Evolutionary conservation across 1,140 invertebrate genomes (phyloP), one percentile per base, ranked within the genome.

Genomic region (Megalopta genalis): DNA sequence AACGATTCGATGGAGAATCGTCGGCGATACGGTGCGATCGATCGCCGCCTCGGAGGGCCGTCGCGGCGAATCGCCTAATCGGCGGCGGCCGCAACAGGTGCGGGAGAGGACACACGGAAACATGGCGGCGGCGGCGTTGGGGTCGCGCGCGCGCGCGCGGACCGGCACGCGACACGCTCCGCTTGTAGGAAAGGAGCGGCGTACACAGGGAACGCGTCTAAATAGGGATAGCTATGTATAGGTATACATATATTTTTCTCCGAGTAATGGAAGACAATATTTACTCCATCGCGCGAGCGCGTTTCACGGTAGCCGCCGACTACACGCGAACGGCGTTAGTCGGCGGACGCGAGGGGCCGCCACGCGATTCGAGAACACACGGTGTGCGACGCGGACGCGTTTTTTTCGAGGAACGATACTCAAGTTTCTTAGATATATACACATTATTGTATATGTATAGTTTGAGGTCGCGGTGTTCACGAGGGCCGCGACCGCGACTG

Each of bases 201-300:
- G 54, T 25, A 69, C 42, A 62, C 77, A 14, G 42, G 49, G 32
- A 32, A 66, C 70, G 78, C 49, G 70, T 70, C 54, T 63, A 72
- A 52, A 84, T 63, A 85, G 65, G 18, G 59, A 84, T 76, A 86
- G 64, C 63, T 70, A 84, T 63, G 74, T 59, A 81, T 71, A 85
- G 54, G 75, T 81, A 86, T 73, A 81, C 52, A 82, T 85, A 87
- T 87, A 86, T 87, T 88, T 90, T 87, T 88, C 90, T 88, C 89
- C 90, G 88, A 90, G 86, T 88, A 88, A 92, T 87, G 86, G 88
- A 92, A 90, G 91, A 92, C 91, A 92, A 92, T 92, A 92, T 92
- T 92, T 90, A 82, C 87, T 88, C 84, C 88, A 88, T 90, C 88
- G 87, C 84, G 86, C 87, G 86, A 86, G 87, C 84, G 86, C 87